Evolutionary conservation across 30 jellyfish, hydroid and myxozoan genomes (phyloP), one percentile per base, ranked within the genome.

Genomic region (Turritopsis rubra): DNA sequence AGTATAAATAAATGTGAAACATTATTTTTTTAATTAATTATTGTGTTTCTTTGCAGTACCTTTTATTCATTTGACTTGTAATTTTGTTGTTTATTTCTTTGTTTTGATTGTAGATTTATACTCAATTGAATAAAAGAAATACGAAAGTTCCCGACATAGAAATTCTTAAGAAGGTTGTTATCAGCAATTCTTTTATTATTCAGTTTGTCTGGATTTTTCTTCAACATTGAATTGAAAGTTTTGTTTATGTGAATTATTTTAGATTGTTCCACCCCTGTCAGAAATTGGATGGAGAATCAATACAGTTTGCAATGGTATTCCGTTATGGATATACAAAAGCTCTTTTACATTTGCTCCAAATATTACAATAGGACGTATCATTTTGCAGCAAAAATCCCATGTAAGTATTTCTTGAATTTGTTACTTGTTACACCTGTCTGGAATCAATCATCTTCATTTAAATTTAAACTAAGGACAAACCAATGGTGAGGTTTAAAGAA

Each of bases 251-350:
- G 7, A 20, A 24, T 16, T 26, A 22, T 25, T 70, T 72, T 65
- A 90, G 97, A 81, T 90, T 54, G 53, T 90, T 21, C 97, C 97
- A 70, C 85, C 88, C 21, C 82, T 84, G 21, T 21, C 78, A 7
- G 65, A 85, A 29, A 53, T 88, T 60, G 88, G 95, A 29, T 90
- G 97, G 97, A 80, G 82, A 75, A 77, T 90, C n/a, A 68, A 81
- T 28, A 80, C 75, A 29, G 89, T 87, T 17, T 75, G 79, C 26
- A 85, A 85, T 75, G 92, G 94, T 65, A 86, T 90, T 21, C 92
- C 95, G 19, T 71, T 79, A 0, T 90, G 97, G 97, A 82, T 77
- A 26, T 81, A 90, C 60, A 79, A 54, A 1, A 53, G 52, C 21
- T 70, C 88, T 28, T 81, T 88, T 23, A 66, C 90, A 21, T 88